phyloP scores from a whole-genome alignment of 2,113 vertebrate species.

The Passerina amoena region DNA sequence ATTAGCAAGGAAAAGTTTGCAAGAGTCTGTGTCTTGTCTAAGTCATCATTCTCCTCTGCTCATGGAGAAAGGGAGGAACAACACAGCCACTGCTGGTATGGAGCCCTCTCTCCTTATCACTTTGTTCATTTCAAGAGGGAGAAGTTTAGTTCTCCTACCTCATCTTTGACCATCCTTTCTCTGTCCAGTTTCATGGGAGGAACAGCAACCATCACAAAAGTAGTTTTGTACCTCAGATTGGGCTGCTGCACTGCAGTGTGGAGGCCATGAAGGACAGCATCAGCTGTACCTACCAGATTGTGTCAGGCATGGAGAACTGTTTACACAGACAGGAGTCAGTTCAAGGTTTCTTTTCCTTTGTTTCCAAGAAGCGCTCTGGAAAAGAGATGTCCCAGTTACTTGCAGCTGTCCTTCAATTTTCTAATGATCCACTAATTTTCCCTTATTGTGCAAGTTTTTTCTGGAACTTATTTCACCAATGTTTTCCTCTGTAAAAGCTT shows the following conservation, averaged over 20 bases:
- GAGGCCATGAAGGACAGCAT: not conserved
- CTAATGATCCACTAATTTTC: not conserved
- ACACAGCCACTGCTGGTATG: not conserved
- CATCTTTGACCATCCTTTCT: not conserved
- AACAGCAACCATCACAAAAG: not conserved
- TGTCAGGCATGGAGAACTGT: not conserved
- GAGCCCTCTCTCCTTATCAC: fast-evolving
- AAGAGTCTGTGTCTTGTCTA: not conserved
- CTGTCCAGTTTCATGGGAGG: not conserved
- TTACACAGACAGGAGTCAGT: not conserved
- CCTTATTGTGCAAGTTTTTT: not conserved
- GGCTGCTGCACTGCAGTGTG: not conserved
- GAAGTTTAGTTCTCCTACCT: not conserved
- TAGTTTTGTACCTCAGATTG: not conserved
- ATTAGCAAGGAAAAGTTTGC: not conserved
- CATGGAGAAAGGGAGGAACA: not conserved
- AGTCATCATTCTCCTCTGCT: not conserved
- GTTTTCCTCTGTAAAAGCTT: not conserved
- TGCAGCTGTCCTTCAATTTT: not conserved
- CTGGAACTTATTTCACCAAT: not conserved
- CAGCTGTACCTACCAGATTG: not conserved
- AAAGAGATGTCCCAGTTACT: not conserved
- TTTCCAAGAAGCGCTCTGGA: not conserved
- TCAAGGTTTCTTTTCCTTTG: not conserved
- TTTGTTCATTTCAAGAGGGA: not conserved